These are phyloP conservation scores for Eidolon dupreanum DNA, from an alignment of 2,797 vertebrate species.

Conservation along the genomic window DNA sequence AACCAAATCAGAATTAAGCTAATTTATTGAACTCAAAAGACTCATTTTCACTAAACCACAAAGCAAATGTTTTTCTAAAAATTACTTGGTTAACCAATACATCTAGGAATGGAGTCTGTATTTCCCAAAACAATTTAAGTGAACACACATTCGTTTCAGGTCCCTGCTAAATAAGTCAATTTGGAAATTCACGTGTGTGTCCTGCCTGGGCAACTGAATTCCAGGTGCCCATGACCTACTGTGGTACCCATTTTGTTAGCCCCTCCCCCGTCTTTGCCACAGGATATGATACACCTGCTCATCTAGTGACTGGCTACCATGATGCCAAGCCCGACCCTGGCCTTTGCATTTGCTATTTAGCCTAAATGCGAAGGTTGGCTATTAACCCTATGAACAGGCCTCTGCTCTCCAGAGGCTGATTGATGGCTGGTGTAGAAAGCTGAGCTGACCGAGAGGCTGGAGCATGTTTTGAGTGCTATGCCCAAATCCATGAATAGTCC, in stretches of 20 bases:
- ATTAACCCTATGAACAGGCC: conserved; percentile 34
- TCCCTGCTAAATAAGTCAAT: neutral
- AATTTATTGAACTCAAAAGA: neutral
- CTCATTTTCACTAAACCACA: conserved; percentile 36
- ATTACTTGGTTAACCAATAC: neutral
- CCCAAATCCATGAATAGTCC: neutral
- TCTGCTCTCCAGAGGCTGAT: neutral
- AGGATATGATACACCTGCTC: neutral
- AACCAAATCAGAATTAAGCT: conserved; percentile 13
- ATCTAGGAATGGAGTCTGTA: neutral
- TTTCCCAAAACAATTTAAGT: conserved; percentile 14
- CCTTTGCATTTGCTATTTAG: neutral
- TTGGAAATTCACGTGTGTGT: neutral
- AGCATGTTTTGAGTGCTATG: neutral
- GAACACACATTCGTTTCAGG: neutral
- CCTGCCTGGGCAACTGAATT: neutral
- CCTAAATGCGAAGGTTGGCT: neutral
- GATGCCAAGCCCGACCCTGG: neutral
- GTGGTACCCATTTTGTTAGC: neutral
- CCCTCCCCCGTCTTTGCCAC: neutral
- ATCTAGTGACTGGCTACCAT: neutral
- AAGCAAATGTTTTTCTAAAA: conserved; percentile 36
- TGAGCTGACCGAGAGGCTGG: neutral
- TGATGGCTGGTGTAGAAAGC: neutral
- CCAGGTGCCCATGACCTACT: neutral